A percentile compares a stretch with the other conserved stretches of the same genome.
Conservation (phyloP, 2,888 invertebrate genomes). For the Drosophila nr. fundita region DNA sequence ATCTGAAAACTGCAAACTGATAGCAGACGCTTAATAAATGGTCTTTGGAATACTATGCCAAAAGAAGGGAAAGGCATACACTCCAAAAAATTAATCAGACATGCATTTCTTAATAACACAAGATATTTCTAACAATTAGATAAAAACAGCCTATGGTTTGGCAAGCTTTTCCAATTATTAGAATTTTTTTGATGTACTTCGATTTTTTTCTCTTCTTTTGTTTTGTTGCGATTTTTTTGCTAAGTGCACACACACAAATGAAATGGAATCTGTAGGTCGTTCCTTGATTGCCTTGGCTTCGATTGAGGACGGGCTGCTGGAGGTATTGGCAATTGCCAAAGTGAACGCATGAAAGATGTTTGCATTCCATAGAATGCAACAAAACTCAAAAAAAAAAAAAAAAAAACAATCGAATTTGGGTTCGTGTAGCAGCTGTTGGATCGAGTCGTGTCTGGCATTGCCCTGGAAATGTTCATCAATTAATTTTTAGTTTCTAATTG, state of each 20-base stretch:
- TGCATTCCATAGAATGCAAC: conserved; percentile 54
- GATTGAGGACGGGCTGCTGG: conserved; percentile 1
- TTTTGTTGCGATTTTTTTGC: neutral
- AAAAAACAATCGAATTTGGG: neutral
- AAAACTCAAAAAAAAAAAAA: neutral
- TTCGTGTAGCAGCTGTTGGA: conserved; percentile 8
- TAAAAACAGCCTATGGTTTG: neutral
- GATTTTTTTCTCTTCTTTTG: too few relatives aligned
- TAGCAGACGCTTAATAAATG: conserved; percentile 76
- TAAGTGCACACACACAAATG: conserved; percentile 25
- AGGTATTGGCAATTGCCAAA: conserved; percentile 7
- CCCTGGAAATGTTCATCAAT: conserved; percentile 44
- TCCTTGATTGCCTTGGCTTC: conserved; percentile 45
- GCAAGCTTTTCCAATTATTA: neutral
- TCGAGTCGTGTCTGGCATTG: conserved; percentile 19
- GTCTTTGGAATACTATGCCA: conserved; percentile 34
- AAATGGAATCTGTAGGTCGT: conserved; percentile 62
- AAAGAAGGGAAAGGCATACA: conserved; percentile 4
- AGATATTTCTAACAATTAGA: neutral
- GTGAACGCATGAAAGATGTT: conserved; percentile 52
- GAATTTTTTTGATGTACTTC: neutral
- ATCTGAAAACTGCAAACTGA: conserved; percentile 54
- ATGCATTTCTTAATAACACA: neutral
- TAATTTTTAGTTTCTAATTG: conserved; percentile 60
- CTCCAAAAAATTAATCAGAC: neutral